Conservation (phyloP, 1,140 invertebrate species). For the Elymnias hypermnestra region DNA sequence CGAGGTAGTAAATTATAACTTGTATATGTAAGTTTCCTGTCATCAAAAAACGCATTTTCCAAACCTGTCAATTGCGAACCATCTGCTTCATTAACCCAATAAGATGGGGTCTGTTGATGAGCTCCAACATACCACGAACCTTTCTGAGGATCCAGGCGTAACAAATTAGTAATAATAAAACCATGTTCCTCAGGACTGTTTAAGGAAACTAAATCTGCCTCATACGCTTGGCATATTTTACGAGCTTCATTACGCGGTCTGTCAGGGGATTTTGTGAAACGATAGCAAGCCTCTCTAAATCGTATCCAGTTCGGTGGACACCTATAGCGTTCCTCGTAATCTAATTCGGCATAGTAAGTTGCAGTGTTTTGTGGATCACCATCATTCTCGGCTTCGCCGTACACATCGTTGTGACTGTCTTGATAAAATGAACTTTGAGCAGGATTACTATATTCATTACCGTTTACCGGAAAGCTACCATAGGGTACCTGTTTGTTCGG, state of each 20-base stretch:
- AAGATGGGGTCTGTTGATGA: slow-evolving; percentile 82
- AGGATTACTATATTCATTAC: slow-evolving; percentile 43
- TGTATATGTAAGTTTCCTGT: slow-evolving; percentile 58
- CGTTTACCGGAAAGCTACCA: slow-evolving; percentile 55
- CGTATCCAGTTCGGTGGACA: slow-evolving; percentile 91
- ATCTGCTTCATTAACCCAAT: slow-evolving; percentile 92
- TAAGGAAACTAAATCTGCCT: slow-evolving; percentile 87
- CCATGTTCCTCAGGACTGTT: slow-evolving; percentile 91
- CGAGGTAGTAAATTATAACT: slow-evolving; percentile 68
- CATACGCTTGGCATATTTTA: slow-evolving; percentile 87
- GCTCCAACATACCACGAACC: slow-evolving; percentile 91
- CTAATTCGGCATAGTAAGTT: slow-evolving; percentile 54
- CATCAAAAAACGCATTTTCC: slow-evolving; percentile 88
- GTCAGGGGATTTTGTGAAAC: slow-evolving; percentile 90
- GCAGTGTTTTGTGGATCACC: slow-evolving; percentile 56
- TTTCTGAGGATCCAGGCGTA: slow-evolving; percentile 89
- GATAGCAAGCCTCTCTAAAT: slow-evolving; percentile 87
- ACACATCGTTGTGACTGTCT: slow-evolving; percentile 42
- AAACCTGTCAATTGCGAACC: slow-evolving; percentile 84
- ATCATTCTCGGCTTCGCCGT: slow-evolving; percentile 52
- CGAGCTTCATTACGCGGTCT: slow-evolving; percentile 86
- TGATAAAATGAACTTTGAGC: slow-evolving; percentile 66
- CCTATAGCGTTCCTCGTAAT: slow-evolving; percentile 70
- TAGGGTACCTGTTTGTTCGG: slow-evolving; percentile 54
- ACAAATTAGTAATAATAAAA: slow-evolving; percentile 87